Evolutionary conservation across 2,113 vertebrate genomes (phyloP), one percentile per base, ranked within the genome.

Genomic region (Bufo gargarizans): DNA sequence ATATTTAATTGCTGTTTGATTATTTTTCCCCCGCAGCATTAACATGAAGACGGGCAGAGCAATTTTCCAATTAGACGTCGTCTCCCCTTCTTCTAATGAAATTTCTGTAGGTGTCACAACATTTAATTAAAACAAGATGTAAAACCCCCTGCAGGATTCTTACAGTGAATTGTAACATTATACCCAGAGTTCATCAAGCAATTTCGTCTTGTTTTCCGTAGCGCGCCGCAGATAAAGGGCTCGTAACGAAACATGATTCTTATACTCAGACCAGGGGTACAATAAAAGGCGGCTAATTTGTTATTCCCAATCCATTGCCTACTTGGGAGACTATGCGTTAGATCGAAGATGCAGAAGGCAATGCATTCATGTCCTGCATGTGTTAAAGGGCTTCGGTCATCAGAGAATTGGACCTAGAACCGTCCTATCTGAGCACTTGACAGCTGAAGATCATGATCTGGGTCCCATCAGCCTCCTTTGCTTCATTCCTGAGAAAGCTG

Each of bases 21-120:
- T 90, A 33, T 33, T 80, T 63, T 80, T 87, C 80, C 89, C 89
- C 90, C 76, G 33, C 14, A 72, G 88, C 86, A 91, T 90, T 90
- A 90, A 90, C 90, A 90, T 59, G 85, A 90, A 91, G 91, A 91
- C 92, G 91, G 91, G 90, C 83, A 86, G 90, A 90, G 88, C 72
- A 90, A 91, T 85, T 90, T 90, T 90, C 92, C 91, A 90, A 11
- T 93, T 92, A 90, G 67, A 85, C 89, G 90, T 88, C 88, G 79
- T 89, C 4, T 7, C 71, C 88, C 88, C 86, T 67, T 81, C 79
- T 61, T 82, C 67, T 86, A 89, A 82, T 86, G 69, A 90, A 86
- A 90, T 93, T 92, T 91, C 90, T 89, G 89, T 93, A 89, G 89
- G 91, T 93, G 90, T 91, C 90, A 89, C 88, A 92, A 89, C 90